A percentile compares a stretch with the other conserved stretches of the same genome.
Evolutionary conservation across 2,797 vertebrate genomes (phyloP).

Genomic region (Bradypodion pumilum): DNA sequence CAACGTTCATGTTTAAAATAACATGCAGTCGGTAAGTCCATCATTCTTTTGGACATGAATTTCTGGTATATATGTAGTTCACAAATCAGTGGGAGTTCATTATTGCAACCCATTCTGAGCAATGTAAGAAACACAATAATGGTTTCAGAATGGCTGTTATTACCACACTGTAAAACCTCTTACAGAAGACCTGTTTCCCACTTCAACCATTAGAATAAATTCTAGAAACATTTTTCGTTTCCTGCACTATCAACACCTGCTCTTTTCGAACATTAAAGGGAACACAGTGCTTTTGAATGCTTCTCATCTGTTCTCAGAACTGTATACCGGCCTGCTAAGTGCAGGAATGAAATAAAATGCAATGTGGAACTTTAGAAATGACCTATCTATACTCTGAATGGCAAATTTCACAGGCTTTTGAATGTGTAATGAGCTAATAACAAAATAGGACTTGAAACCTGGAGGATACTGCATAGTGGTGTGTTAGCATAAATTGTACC

Average conservation of each 20-base stretch:
- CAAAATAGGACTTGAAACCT: background rate
- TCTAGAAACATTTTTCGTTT: constrained; percentile 41
- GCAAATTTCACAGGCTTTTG: background rate
- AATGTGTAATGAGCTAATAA: background rate
- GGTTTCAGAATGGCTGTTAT: constrained; percentile 31
- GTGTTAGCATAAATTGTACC: too few relatives aligned
- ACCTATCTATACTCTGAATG: background rate
- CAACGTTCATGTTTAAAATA: constrained; percentile 24
- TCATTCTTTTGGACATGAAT: constrained; percentile 33
- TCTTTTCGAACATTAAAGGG: background rate
- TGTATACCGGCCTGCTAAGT: background rate
- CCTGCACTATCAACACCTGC: constrained; percentile 7
- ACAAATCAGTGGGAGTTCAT: constrained; percentile 18
- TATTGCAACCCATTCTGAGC: constrained; percentile 5
- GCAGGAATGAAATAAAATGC: constrained; percentile 5
- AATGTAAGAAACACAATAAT: constrained; percentile 31
- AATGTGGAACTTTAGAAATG: background rate
- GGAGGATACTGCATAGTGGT: too few relatives aligned
- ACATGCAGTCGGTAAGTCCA: constrained; percentile 3
- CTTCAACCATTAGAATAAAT: constrained; percentile 37
- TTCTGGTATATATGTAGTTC: constrained; percentile 16
- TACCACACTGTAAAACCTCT: constrained; percentile 23
- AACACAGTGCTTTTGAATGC: background rate
- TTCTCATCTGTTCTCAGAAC: constrained; percentile 8
- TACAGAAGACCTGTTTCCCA: constrained; percentile 35